Base-by-base conservation (phyloP, 2,797 vertebrate species). In the Molossus molossus region DNA sequence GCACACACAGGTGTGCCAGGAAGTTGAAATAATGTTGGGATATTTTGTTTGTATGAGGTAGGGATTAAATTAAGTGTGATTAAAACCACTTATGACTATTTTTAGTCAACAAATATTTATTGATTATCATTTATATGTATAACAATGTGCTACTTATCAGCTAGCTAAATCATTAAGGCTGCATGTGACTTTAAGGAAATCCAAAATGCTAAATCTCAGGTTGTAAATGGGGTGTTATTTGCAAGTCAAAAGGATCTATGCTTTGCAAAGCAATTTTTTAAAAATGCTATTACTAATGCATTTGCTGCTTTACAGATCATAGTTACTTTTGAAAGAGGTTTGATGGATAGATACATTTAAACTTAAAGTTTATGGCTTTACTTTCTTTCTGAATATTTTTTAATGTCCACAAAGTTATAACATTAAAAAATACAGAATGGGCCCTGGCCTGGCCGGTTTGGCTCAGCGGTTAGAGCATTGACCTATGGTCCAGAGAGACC, bases 11-110 rank as follows among this genome's bases (percentile, higher is more conserved):
- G 17, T 90, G 53, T 60, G 17, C 27, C 48, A 48, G 8, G 33
- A 57, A 18, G 0, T 88, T 37, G 33, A 83, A 92, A 88, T 95
- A 55, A 72, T 87, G 37, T 93, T 92, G 64, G 17, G 5, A 86
- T 95, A 86, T 93, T 82, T 95, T 96, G 72, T 97, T 93, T 97
- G 89, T 76, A 90, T 89, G 79, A 92, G 58, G n/a, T 75, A 87
- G 21, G 33, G 55, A 92, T 79, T 96, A 90, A 94, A 82, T 86
- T 81, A 91, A 48, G 75, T 90, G 4, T 92, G 91, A 83, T 95
- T 96, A 90, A 93, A 93, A 69, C 8, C 37, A 69, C 40, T 91
- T 93, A 21, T 95, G 72, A 76, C 48, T 90, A 84, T 86, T 88
- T 92, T 70, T 33, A 87, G 58, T 92, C 60, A 89, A 89, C 80